Percentiles rank a stretch among this genome's conserved stretches.
These are phyloP conservation scores for Onthophagus sagittarius DNA, from an alignment of 2,888 invertebrate species.

Conservation along the genomic window DNA sequence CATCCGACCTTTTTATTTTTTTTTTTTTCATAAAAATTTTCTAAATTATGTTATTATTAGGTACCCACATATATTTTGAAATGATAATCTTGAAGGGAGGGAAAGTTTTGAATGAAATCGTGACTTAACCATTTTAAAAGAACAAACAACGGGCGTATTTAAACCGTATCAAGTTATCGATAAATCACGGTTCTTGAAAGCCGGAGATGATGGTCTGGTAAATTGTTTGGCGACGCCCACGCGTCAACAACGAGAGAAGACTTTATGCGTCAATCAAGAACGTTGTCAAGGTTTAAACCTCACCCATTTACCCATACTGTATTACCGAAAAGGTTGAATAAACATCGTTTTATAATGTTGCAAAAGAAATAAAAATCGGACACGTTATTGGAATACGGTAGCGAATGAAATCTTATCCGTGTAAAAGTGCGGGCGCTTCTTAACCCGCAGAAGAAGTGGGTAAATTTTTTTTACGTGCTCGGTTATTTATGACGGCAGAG, in stretches of 20 bases:
- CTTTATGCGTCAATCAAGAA: not conserved
- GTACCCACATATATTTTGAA: too few relatives aligned
- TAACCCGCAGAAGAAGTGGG: too few relatives aligned
- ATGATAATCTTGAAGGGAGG: too few relatives aligned
- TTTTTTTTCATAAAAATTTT: too few relatives aligned
- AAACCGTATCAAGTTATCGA: not conserved
- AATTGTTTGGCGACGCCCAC: not conserved
- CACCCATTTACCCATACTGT: not conserved
- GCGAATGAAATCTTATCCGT: not conserved
- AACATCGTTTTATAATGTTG: not conserved
- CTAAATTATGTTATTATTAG: too few relatives aligned
- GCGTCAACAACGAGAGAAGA: not conserved
- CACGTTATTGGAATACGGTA: not conserved
- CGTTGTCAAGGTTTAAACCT: not conserved
- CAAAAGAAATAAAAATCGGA: not conserved
- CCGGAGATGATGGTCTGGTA: not conserved
- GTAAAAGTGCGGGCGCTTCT: not conserved
- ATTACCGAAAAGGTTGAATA: not conserved
- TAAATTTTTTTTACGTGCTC: not conserved
- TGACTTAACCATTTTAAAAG: not conserved
- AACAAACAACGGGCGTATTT: not conserved
- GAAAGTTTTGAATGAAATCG: not conserved
- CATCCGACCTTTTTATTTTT: too few relatives aligned
- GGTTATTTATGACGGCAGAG: constrained; percentile 4
- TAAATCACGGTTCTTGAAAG: not conserved